Percentiles rank a stretch among this genome's conserved stretches.
Conservation (phyloP, 2,113 vertebrate species). For the Micronisus gabar region DNA sequence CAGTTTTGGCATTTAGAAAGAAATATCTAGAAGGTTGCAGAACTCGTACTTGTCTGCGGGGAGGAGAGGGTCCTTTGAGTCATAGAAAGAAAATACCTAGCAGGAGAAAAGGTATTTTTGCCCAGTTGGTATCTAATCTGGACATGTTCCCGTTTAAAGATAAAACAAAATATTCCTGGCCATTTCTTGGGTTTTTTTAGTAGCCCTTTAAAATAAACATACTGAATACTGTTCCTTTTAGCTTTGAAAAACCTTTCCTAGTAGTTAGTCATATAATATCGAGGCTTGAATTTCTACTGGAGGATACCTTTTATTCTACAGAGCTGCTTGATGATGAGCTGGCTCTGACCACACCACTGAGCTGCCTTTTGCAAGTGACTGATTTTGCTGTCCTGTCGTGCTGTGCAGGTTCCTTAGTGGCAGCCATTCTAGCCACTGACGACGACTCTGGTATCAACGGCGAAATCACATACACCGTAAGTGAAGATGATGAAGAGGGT, state of each 20-base stretch:
- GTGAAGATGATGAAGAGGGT: conserved; percentile 88
- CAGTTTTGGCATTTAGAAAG: neutral
- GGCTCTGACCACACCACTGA: neutral
- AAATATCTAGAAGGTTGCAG: neutral
- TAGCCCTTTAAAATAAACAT: neutral
- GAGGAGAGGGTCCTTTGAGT: neutral
- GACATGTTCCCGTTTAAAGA: neutral
- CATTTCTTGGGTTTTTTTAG: neutral
- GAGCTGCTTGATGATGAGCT: neutral
- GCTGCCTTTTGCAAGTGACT: neutral
- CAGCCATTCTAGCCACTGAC: conserved; percentile 91
- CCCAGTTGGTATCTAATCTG: neutral
- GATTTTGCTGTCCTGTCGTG: neutral
- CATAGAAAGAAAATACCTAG: neutral
- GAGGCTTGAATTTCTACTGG: neutral
- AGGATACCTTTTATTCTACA: neutral
- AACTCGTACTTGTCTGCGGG: neutral
- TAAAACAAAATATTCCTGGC: neutral
- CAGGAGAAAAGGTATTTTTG: neutral
- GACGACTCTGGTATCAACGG: conserved; percentile 90
- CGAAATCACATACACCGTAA: conserved; percentile 92
- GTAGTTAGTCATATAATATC: neutral
- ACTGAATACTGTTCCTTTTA: neutral
- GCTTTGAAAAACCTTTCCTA: neutral
- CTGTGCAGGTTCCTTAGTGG: conserved; percentile 88